Evolutionary conservation across 2,797 vertebrate species (phyloP).

Genomic region (Halcyon chelicuti): DNA sequence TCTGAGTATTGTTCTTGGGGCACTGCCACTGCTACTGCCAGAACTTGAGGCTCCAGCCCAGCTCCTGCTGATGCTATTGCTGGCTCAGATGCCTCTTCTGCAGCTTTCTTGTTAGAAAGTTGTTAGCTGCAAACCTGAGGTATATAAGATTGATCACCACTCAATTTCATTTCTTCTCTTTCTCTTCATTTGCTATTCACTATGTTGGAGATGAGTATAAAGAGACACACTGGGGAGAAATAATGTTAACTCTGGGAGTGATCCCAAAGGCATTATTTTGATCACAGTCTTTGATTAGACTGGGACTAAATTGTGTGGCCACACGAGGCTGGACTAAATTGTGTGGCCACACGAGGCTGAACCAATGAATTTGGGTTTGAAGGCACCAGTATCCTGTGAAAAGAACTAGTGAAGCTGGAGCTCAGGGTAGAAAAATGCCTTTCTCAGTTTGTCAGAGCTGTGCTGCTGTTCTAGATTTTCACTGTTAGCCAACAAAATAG

Average conservation of each 20-base stretch:
- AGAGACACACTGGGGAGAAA: not conserved
- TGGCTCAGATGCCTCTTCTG: not conserved
- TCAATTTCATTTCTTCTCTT: not conserved
- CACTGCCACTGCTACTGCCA: conserved; percentile 28
- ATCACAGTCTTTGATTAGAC: not conserved
- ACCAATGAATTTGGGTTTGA: not conserved
- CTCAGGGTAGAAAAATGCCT: not conserved
- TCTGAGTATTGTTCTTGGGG: not conserved
- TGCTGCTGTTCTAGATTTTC: not conserved
- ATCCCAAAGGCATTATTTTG: not conserved
- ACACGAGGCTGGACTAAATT: not conserved
- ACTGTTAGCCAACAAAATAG: not conserved
- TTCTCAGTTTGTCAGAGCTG: not conserved
- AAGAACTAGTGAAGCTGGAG: not conserved
- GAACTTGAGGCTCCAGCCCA: not conserved
- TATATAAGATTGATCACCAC: not conserved
- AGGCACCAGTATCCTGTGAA: not conserved
- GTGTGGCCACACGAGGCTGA: not conserved
- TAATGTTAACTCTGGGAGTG: not conserved
- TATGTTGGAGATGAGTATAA: not conserved
- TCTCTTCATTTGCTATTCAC: not conserved
- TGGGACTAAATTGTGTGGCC: not conserved
- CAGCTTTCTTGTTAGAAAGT: not conserved
- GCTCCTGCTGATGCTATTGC: not conserved
- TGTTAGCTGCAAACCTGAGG: not conserved